These are phyloP conservation scores for Macropodus opercularis DNA, from an alignment of 2,797 vertebrate species.

Conservation along the genomic window DNA sequence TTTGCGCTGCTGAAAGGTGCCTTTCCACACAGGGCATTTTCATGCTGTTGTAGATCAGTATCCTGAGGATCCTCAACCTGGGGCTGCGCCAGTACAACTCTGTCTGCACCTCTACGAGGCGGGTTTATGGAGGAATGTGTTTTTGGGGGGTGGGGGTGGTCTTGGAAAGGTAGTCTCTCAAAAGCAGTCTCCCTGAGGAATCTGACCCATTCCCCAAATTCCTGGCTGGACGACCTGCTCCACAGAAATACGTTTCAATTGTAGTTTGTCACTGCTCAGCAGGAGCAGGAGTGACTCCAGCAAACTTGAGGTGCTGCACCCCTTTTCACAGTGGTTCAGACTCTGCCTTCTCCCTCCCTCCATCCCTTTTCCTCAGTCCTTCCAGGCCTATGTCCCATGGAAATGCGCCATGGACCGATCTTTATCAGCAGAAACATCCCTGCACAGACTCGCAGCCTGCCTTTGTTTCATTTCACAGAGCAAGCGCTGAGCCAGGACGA, in stretches of 20 bases:
- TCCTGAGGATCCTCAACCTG: conserved; percentile 60
- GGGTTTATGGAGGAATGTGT: conserved; percentile 54
- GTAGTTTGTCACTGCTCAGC: conserved; percentile 34
- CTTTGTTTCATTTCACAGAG: conserved; percentile 73
- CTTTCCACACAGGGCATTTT: conserved; percentile 50
- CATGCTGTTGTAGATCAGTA: conserved; percentile 48
- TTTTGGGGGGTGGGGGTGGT: conserved; percentile 19
- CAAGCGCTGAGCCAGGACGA: conserved; percentile 67
- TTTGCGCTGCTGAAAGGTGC: conserved; percentile 48
- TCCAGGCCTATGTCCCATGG: conserved; percentile 51
- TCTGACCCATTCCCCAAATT: conserved; percentile 71
- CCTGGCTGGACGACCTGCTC: conserved; percentile 45
- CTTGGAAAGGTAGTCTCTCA: conserved; percentile 54
- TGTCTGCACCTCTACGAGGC: conserved; percentile 69
- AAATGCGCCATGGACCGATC: conserved; percentile 71
- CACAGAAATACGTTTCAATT: conserved; percentile 33
- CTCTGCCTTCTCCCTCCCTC: conserved; percentile 19
- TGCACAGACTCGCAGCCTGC: conserved; percentile 57
- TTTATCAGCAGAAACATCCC: conserved; percentile 72
- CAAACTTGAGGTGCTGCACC: conserved; percentile 33
- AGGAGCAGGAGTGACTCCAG: conserved; percentile 18
- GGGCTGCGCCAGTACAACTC: conserved; percentile 60
- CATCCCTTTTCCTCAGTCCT: conserved; percentile 20
- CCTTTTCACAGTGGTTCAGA: conserved; percentile 26
- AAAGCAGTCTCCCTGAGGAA: conserved; percentile 55